Evolutionary conservation across 2,113 vertebrate species (phyloP), one percentile per base, ranked within the genome.

Genomic region (Triplophysa tibetana): DNA sequence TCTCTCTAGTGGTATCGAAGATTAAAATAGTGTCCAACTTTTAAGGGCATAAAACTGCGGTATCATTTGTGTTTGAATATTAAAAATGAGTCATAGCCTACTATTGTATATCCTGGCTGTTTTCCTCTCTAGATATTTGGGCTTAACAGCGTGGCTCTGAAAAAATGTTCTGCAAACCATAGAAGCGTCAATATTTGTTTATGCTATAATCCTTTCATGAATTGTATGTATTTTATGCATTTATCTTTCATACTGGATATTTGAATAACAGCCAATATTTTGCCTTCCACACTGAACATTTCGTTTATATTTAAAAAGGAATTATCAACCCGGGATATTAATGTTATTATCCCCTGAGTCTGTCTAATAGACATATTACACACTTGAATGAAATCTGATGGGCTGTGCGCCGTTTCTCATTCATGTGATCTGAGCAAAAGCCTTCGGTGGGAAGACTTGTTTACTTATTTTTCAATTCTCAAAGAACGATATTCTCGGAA

Each of bases 391-490:
- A 75, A 58, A 75, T 74, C 33, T 48, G 58, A 38, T 48, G 58
- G 45, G 41, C 58, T 63, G 38, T 63, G 72, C 21, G 9, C 45
- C 14, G 26, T 62, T 60, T 75, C 58, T 45, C 58, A 63, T 48
- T 75, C 72, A 63, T 62, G 58, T 75, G 72, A 75, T 75, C 72
- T 13, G 58, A 80, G 78, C 38, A 48, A 79, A 84, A 78, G 21
- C 43, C 41, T 75, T 10, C 61, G 41, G 72, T 75, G 56, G 56
- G 72, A 1, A 75, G 38, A 41, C 41, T 62, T 75, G 58, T 75
- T 75, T 74, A 54, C 54, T 78, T 74, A 65, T 82, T 77, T 48
- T 65, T 65, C 38, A 11, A 61, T 61, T 7, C 38, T 75, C 58
- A 24, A 74, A 73, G 38, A 60, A 12, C 17, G 7, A 76, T 76